Base-by-base conservation (phyloP, 2,113 vertebrate species). In the Mustela nigripes region DNA sequence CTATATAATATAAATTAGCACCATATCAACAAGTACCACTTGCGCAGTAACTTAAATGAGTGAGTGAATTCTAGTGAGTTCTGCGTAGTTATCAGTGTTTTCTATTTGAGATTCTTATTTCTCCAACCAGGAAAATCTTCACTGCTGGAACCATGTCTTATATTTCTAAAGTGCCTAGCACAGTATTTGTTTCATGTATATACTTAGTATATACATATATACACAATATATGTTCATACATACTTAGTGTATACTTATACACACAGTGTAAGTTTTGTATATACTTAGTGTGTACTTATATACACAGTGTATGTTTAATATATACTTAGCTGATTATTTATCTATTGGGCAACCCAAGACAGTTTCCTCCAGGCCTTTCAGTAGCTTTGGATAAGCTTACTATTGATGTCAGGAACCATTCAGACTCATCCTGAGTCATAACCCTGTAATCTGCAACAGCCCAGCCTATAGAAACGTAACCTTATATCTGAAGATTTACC, bases 21-120 rank as follows among this genome's bases (percentile, higher is more conserved):
- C 69, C 42, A 63, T 21, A 21, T 28, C 31, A 79, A 79, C 76
- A 79, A 79, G 45, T 79, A 79, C 48, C 19, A 82, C 12, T 81
- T 62, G 39, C 16, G 62, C 53, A 73, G 24, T 73, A 89, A 81
- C 39, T 81, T 48, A 50, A 71, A 71, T 31, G 36, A 73, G 48
- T 39, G 18, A 19, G 4, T 89, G 78, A 73, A 83, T 90, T 83
- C 65, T 60, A 33, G 28, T 69, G 50, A 80, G 45, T 94, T 80
- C 79, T 82, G 36, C 65, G 15, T 67, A 81, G 50, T 83, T 50
- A 31, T 65, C 53, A 58, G 11, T 74, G 33, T 76, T 83, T 83
- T 45, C 11, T 74, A 65, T 42, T 83, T 83, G 67, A 65, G 67
- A 74, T 90, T 76, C 86, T 90, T 90, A 90, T 45, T 81, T 85